These are phyloP conservation scores for Steinernema khuongi DNA, from an alignment of 1,140 invertebrate genomes.

Conservation along the genomic window DNA sequence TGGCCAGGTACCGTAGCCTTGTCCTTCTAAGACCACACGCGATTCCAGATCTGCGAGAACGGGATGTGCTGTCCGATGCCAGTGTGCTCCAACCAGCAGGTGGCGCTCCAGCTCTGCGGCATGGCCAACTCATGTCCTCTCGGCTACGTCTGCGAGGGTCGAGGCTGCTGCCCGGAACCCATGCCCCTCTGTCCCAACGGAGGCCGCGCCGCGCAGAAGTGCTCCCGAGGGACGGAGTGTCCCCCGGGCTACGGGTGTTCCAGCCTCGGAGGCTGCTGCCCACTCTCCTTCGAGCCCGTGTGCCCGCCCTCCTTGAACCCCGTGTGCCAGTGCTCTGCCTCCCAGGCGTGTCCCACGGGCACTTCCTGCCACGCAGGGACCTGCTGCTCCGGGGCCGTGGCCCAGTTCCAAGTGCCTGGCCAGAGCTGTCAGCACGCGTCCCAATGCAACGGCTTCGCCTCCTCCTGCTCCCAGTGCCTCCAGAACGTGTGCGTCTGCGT, in stretches of 20 bases:
- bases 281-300: slow-evolving; percentile 38
- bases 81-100: slow-evolving; percentile 40
- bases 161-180: slow-evolving; percentile 49
- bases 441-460: slow-evolving; percentile 44
- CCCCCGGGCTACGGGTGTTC: slow-evolving; percentile 52
- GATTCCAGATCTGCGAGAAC: slow-evolving; percentile 43
- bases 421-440: slow-evolving; percentile 34
- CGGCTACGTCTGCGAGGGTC: slow-evolving; percentile 48
- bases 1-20: slow-evolving; percentile 24
- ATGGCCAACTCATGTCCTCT: slow-evolving; percentile 46
- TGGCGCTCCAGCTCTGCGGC: slow-evolving; percentile 46
- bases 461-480: slow-evolving; percentile 42
- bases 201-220: slow-evolving; percentile 42
- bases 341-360: slow-evolving; percentile 40
- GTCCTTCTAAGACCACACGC: neutral
- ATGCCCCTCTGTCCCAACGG: slow-evolving; percentile 49
- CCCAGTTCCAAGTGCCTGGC: slow-evolving; percentile 43
- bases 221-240: slow-evolving; percentile 46
- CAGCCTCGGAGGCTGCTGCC: slow-evolving; percentile 49
- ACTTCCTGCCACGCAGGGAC: slow-evolving; percentile 44
- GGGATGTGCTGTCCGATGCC: slow-evolving; percentile 52
- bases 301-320: slow-evolving; percentile 43
- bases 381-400: slow-evolving; percentile 44
- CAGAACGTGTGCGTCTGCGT: slow-evolving; percentile 48
- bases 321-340: slow-evolving; percentile 52